Percentiles rank a stretch among this genome's conserved stretches.
These are phyloP conservation scores for Aricia artaxerxes DNA, from an alignment of 2,888 invertebrate genomes.

Conservation along the genomic window DNA sequence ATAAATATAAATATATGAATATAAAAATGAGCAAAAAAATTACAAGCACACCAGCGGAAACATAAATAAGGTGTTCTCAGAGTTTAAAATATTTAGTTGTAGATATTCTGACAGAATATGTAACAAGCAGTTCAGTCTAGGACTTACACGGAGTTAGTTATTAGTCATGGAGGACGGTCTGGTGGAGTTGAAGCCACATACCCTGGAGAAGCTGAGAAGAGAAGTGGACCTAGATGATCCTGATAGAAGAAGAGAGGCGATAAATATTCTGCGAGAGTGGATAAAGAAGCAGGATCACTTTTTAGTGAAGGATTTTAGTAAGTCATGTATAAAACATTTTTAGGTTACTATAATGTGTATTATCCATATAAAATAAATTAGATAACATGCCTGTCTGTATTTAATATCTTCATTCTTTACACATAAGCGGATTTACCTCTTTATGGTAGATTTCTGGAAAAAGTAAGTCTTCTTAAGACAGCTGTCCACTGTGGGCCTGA, in stretches of 20 bases:
- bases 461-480: too few species aligned
- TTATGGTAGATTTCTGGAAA: too few species aligned
- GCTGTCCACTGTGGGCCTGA: too few species aligned
- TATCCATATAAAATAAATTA: too few species aligned
- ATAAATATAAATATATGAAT: too few species aligned
- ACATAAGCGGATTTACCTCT: too few species aligned
- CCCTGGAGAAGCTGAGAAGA: not conserved
- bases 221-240: not conserved
- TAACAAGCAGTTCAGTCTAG: not conserved
- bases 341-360: too few species aligned
- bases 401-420: too few species aligned
- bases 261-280: not conserved
- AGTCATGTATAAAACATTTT: not conserved
- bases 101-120: not conserved
- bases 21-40: not conserved
- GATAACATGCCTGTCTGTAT: too few species aligned
- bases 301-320: slow-evolving; percentile 8
- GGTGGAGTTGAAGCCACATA: not conserved
- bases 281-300: not conserved
- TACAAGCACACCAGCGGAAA: not conserved
- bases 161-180: not conserved
- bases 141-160: not conserved
- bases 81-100: not conserved
- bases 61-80: not conserved
- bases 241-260: not conserved